Conservation (phyloP, 2,797 vertebrate species). For the Clarias pachynema region DNA sequence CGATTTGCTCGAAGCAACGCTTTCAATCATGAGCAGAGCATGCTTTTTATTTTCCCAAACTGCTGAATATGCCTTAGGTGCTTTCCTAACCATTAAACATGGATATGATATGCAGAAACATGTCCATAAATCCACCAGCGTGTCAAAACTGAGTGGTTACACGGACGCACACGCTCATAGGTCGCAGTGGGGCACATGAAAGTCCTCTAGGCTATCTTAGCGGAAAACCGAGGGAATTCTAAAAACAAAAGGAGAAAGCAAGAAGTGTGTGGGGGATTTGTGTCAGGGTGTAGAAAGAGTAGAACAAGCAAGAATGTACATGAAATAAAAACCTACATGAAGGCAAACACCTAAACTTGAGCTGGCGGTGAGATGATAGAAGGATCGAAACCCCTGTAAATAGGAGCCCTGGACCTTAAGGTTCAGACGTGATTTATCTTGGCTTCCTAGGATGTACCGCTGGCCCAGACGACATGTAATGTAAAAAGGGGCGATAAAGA, state of each 20-base stretch:
- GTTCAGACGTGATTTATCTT: constrained; percentile 50
- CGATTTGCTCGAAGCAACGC: constrained; percentile 25
- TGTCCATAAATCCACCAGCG: constrained; percentile 53
- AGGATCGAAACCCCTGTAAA: constrained; percentile 25
- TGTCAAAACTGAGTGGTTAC: constrained; percentile 48
- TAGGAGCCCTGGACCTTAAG: constrained; percentile 33
- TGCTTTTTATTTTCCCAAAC: constrained; percentile 26
- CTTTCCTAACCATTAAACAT: constrained; percentile 50
- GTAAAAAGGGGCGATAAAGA: constrained; percentile 45
- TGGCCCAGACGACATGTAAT: constrained; percentile 49
- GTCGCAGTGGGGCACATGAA: constrained; percentile 32
- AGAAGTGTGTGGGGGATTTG: constrained; percentile 10
- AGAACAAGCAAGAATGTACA: constrained; percentile 16
- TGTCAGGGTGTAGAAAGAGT: constrained; percentile 1
- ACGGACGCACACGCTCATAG: constrained; percentile 29
- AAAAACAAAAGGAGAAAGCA: constrained; percentile 19
- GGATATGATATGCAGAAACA: constrained; percentile 56
- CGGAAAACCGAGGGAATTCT: constrained; percentile 38
- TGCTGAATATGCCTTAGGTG: constrained; percentile 33
- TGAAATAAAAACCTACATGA: constrained; percentile 5
- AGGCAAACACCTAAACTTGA: constrained; percentile 9
- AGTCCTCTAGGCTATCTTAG: constrained; percentile 43
- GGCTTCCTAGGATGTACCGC: constrained; percentile 42
- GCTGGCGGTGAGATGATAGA: constrained; percentile 26
- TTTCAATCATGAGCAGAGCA: constrained; percentile 29